Evolutionary conservation across 2,888 invertebrate species (phyloP).

Genomic region (Rhagium mordax): DNA sequence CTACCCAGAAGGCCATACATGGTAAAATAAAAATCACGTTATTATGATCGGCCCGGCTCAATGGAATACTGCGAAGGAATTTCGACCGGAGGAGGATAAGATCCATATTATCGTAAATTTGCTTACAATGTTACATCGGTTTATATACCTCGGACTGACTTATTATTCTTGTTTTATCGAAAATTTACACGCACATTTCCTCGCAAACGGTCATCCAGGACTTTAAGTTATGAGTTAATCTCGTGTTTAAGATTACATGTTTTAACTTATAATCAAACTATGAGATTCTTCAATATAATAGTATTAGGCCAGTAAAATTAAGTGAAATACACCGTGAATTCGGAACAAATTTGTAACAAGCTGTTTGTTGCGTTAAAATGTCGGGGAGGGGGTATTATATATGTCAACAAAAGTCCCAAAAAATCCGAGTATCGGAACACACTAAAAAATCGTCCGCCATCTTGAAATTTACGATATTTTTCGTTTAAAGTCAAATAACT

Average conservation of each 20-base stretch:
- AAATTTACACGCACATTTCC: slow-evolving; percentile 19
- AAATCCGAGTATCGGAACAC: too few relatives aligned
- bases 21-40: slow-evolving; percentile 12
- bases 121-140: slow-evolving; percentile 19
- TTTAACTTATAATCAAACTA: background rate
- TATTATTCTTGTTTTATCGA: slow-evolving; percentile 21
- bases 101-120: slow-evolving; percentile 33
- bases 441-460: too few relatives aligned
- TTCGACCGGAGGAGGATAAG: slow-evolving; percentile 22
- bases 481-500: too few relatives aligned
- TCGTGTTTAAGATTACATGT: background rate
- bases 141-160: background rate
- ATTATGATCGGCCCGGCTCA: background rate
- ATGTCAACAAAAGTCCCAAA: too few relatives aligned
- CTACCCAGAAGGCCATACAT: background rate
- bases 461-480: too few relatives aligned
- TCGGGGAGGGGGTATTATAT: too few relatives aligned
- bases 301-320: too few relatives aligned
- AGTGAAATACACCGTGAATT: too few relatives aligned
- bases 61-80: slow-evolving; percentile 15
- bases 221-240: background rate
- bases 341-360: too few relatives aligned
- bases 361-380: too few relatives aligned
- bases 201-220: background rate
- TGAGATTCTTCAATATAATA: background rate